phyloP scores from a whole-genome alignment of 1,140 invertebrate genomes.

The Drosophila nasuta region DNA sequence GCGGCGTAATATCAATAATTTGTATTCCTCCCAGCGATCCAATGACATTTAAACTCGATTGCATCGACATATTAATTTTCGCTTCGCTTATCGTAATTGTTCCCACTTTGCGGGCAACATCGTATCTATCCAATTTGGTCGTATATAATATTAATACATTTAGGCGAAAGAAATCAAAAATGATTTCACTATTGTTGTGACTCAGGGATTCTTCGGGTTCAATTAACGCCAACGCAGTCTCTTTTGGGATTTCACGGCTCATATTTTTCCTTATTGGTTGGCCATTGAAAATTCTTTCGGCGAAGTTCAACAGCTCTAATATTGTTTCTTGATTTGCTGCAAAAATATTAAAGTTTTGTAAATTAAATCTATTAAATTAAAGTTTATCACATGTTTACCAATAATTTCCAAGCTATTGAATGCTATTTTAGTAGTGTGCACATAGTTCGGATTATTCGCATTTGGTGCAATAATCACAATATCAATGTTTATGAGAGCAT shows the following conservation, averaged over 20 bases:
- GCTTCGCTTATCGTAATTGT: conserved; percentile 96
- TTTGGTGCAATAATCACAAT: conserved; percentile 89
- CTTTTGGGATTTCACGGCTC: conserved; percentile 41
- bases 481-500: conserved; percentile 94
- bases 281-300: conserved; percentile 89
- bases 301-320: conserved; percentile 95
- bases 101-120: conserved; percentile 94
- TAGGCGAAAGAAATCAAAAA: conserved; percentile 96
- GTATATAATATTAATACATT: conserved; percentile 94
- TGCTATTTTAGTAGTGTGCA: conserved; percentile 93
- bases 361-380: not conserved
- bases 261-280: conserved; percentile 75
- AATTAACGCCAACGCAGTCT: conserved; percentile 12
- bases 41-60: conserved; percentile 89
- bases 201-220: conserved; percentile 32
- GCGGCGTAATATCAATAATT: conserved; percentile 94
- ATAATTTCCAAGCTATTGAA: conserved; percentile 98
- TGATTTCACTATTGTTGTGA: conserved; percentile 88
- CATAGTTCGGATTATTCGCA: conserved; percentile 85
- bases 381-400: conserved; percentile 86
- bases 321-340: conserved; percentile 97
- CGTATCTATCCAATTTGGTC: conserved; percentile 89
- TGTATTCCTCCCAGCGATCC: conserved; percentile 96
- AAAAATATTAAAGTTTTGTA: conserved; percentile 52
- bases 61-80: conserved; percentile 94